Percentiles rank a stretch among this genome's conserved stretches.
These are phyloP conservation scores for Campylomormyrus numenius DNA, from an alignment of 2,113 vertebrate species.

Conservation along the genomic window DNA sequence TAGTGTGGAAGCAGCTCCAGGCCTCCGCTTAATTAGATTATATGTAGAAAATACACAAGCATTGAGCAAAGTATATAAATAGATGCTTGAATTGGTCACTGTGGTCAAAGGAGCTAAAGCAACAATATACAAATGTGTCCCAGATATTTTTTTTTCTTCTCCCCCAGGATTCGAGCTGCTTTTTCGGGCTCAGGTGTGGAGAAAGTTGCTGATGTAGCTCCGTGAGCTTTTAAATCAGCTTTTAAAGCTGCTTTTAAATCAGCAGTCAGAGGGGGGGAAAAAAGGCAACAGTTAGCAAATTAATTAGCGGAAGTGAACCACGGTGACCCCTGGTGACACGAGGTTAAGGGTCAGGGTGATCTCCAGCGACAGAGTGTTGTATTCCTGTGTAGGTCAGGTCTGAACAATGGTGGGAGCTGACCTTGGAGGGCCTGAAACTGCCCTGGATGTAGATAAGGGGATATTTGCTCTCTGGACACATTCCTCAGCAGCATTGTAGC, in stretches of 20 bases:
- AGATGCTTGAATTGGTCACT: background rate
- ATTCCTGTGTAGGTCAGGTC: conserved; percentile 33
- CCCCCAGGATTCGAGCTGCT: conserved; percentile 49
- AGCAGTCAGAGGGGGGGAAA: conserved; percentile 32
- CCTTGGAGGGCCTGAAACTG: conserved; percentile 37
- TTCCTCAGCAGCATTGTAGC: conserved; percentile 54
- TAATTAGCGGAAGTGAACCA: conserved; percentile 42
- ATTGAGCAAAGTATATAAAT: background rate
- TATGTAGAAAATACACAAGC: background rate
- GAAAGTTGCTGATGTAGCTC: conserved; percentile 44
- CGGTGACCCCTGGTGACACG: conserved; percentile 41
- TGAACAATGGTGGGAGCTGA: conserved; percentile 45
- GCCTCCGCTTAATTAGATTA: background rate
- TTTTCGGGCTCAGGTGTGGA: conserved; percentile 43
- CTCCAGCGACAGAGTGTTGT: conserved; percentile 4
- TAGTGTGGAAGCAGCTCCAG: background rate
- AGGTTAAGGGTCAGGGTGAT: conserved; percentile 42
- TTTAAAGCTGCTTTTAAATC: conserved; percentile 28
- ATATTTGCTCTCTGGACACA: conserved; percentile 46
- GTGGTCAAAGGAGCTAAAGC: background rate
- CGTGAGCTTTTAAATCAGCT: conserved; percentile 33
- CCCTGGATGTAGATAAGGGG: conserved; percentile 51
- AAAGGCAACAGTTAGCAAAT: conserved; percentile 43
- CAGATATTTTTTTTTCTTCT: conserved; percentile 24
- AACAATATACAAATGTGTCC: conserved; percentile 36